A percentile compares a stretch with the other conserved stretches of the same genome.
Conservation (phyloP, 2,888 invertebrate species). For the Fabriciana adippe region DNA sequence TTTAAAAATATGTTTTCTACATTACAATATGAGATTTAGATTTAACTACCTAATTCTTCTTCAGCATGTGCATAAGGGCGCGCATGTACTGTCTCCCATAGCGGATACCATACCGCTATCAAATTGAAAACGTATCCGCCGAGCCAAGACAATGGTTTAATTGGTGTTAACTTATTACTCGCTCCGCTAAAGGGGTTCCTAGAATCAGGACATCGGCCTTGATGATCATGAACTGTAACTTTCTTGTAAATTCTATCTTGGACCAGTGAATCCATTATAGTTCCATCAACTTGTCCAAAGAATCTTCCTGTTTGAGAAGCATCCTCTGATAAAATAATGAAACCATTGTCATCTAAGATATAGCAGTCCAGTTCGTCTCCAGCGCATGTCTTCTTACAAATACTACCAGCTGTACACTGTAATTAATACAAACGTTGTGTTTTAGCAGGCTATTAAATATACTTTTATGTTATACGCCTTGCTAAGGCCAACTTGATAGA, state of each 20-base stretch:
- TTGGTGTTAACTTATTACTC: conserved; percentile 64
- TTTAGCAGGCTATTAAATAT: neutral
- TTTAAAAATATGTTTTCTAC: too few species aligned
- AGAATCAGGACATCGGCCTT: conserved; percentile 90
- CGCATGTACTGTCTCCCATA: conserved; percentile 68
- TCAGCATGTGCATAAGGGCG: conserved; percentile 72
- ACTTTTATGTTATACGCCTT: too few species aligned
- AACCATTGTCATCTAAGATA: conserved; percentile 96
- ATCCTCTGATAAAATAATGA: conserved; percentile 94
- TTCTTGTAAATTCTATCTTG: conserved; percentile 95
- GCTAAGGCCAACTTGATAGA: neutral
- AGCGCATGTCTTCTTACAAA: conserved; percentile 92
- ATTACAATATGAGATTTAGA: neutral
- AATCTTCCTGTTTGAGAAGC: conserved; percentile 94
- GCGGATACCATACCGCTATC: conserved; percentile 74
- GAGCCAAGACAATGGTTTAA: conserved; percentile 80
- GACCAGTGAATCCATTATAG: conserved; percentile 95
- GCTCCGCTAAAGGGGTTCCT: conserved; percentile 84
- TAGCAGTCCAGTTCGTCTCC: conserved; percentile 95
- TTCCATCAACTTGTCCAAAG: conserved; percentile 96
- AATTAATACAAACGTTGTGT: conserved; percentile 45
- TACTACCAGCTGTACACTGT: conserved; percentile 86
- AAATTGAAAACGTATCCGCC: conserved; percentile 79
- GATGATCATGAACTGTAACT: conserved; percentile 93
- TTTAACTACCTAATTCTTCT: conserved; percentile 74